Percentiles rank a stretch among this genome's conserved stretches.
Conservation (phyloP, 2,888 invertebrate genomes). For the Hybos culiciformis region DNA sequence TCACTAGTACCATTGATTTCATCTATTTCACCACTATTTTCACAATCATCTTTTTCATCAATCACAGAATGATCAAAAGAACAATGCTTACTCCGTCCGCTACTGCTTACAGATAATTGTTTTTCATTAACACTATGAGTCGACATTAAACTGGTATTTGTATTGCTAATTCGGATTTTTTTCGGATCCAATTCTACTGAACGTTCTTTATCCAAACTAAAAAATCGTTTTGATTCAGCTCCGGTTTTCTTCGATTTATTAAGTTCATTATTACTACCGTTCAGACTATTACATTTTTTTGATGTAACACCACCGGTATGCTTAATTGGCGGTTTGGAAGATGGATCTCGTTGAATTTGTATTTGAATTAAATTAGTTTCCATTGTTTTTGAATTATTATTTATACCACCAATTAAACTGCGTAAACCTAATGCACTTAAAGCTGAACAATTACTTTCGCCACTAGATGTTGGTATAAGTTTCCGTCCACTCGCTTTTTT, state of each 20-base stretch:
- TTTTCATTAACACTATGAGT: conserved; percentile 15
- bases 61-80: conserved; percentile 17
- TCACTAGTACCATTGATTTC: neutral
- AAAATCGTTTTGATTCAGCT: conserved; percentile 17
- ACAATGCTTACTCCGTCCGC: conserved; percentile 19
- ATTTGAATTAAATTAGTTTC: conserved; percentile 16
- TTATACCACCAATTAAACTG: conserved; percentile 11
- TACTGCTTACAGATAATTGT: conserved; percentile 7
- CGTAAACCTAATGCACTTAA: conserved; percentile 4
- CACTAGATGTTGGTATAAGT: neutral
- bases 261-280: conserved; percentile 16
- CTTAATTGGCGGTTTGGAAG: conserved; percentile 10
- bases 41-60: neutral
- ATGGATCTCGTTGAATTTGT: conserved; percentile 4
- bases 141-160: neutral
- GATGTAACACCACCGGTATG: too few relatives aligned
- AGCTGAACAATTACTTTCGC: neutral
- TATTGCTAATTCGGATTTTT: neutral
- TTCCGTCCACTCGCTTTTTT: conserved; percentile 3
- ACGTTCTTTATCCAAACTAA: conserved; percentile 19
- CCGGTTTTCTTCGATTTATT: conserved; percentile 15
- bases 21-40: neutral
- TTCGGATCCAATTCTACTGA: conserved; percentile 10
- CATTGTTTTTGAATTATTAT: conserved; percentile 12
- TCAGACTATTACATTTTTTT: conserved; percentile 16